A percentile compares a stretch with the other conserved stretches of the same genome.
Evolutionary conservation across 2,888 invertebrate genomes (phyloP).

Genomic region (Luffia ferchaultella): DNA sequence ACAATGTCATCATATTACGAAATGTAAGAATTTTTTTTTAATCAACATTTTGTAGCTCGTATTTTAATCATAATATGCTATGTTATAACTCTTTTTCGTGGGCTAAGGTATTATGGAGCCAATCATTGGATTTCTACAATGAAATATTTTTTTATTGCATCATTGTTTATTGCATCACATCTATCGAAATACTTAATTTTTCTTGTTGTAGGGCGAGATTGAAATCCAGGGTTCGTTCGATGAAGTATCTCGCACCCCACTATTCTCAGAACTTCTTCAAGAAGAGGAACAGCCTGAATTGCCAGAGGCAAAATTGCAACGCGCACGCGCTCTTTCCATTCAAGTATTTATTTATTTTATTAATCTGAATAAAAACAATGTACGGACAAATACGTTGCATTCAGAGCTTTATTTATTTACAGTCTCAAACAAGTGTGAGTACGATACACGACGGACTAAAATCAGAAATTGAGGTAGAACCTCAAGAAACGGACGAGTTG

Average conservation of each 20-base stretch:
- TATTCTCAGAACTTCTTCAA: slow-evolving; percentile 51
- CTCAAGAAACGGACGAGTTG: slow-evolving; percentile 70
- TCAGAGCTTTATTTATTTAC: slow-evolving; percentile 15
- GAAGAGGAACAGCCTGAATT: slow-evolving; percentile 37
- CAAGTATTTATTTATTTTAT: slow-evolving; percentile 26
- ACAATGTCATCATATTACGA: slow-evolving; percentile 70
- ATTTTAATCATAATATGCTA: no score
- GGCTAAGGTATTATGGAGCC: no score
- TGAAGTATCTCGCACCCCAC: slow-evolving; percentile 60
- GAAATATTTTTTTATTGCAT: no score
- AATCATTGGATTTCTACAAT: no score
- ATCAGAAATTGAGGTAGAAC: slow-evolving; percentile 40
- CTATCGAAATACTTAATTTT: neutral
- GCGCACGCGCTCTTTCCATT: slow-evolving; percentile 45
- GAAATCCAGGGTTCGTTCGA: slow-evolving; percentile 65
- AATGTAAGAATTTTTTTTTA: slow-evolving; percentile 58
- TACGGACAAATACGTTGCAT: neutral
- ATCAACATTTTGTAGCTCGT: no score
- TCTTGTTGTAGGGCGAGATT: slow-evolving; percentile 70
- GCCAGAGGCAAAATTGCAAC: slow-evolving; percentile 18
- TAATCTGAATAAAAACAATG: neutral
- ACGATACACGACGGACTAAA: slow-evolving; percentile 25
- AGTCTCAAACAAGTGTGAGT: slow-evolving; percentile 43
- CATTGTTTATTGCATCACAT: neutral
- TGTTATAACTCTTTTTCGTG: no score